Conservation (phyloP, 2,888 invertebrate genomes). For the Agrilus cyanescens region DNA sequence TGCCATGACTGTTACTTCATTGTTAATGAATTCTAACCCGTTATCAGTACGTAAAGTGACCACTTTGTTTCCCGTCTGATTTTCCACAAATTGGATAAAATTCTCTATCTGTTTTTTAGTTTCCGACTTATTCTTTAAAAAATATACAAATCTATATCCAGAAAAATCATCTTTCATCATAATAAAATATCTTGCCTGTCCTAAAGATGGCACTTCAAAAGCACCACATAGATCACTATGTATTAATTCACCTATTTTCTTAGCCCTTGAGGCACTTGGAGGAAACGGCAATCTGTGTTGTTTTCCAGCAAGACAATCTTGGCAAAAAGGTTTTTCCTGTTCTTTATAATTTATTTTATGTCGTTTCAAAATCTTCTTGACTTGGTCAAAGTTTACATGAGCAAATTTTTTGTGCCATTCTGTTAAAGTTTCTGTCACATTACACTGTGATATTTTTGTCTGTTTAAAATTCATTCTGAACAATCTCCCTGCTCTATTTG, state of each 20-base stretch:
- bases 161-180: constrained; percentile 18
- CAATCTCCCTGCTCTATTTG: constrained; percentile 10
- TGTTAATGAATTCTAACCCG: constrained; percentile 21
- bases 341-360: neutral
- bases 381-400: constrained; percentile 1
- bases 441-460: neutral
- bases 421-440: constrained; percentile 1
- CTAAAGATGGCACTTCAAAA: neutral
- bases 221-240: constrained; percentile 2
- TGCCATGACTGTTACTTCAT: constrained; percentile 15
- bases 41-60: constrained; percentile 20
- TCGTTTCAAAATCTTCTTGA: no score
- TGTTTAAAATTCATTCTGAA: constrained; percentile 10
- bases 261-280: neutral
- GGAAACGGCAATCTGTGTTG: constrained; percentile 3
- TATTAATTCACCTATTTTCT: constrained; percentile 1
- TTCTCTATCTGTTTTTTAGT: constrained; percentile 11
- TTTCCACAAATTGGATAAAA: constrained; percentile 18
- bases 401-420: constrained; percentile 3
- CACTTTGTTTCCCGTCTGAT: constrained; percentile 18
- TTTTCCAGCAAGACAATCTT: constrained; percentile 5
- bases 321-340: constrained; percentile 3
- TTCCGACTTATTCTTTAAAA: constrained; percentile 17
- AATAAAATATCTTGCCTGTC: constrained; percentile 1
- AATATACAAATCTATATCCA: constrained; percentile 11